These are phyloP conservation scores for Drosophila bipectinata DNA, from an alignment of 1,140 invertebrate genomes.

Conservation along the genomic window DNA sequence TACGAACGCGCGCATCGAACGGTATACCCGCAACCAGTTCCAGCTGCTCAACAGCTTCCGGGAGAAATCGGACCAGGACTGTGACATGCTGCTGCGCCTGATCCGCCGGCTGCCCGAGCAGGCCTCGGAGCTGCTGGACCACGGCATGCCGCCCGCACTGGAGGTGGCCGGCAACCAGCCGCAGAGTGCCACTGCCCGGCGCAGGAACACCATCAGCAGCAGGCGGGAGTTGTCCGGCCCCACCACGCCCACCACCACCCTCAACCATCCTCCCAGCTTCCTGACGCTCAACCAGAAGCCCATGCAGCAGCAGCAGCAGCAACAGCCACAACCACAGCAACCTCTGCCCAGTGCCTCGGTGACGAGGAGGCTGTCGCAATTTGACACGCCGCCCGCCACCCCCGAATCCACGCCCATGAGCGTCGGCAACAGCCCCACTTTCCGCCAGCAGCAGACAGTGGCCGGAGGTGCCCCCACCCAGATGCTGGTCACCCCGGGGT, in stretches of 20 bases:
- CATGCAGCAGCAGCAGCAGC: conserved; percentile 37
- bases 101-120: conserved; percentile 60
- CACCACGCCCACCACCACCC: conserved; percentile 66
- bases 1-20: conserved; percentile 67
- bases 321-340: conserved; percentile 24
- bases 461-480: conserved; percentile 12
- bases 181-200: conserved; percentile 23
- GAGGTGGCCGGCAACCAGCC: conserved; percentile 58
- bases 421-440: conserved; percentile 82
- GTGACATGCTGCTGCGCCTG: conserved; percentile 44
- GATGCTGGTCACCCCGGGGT: conserved; percentile 9
- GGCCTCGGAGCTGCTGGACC: conserved; percentile 50
- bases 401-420: conserved; percentile 83
- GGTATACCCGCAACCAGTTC: conserved; percentile 68
- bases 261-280: conserved; percentile 58
- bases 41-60: conserved; percentile 74
- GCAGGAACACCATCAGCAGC: conserved; percentile 78
- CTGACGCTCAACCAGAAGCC: conserved; percentile 44
- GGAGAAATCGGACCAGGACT: conserved; percentile 78
- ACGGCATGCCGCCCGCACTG: conserved; percentile 57
- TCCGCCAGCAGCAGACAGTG: conserved; percentile 54
- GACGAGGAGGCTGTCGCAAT: conserved; percentile 72
- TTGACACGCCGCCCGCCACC: conserved; percentile 83
- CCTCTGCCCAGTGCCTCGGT: conserved; percentile 35
- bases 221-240: conserved; percentile 63